Percentiles rank a stretch among this genome's conserved stretches.
Conservation (phyloP, 2,113 vertebrate species). For the Salvelinus sp. region DNA sequence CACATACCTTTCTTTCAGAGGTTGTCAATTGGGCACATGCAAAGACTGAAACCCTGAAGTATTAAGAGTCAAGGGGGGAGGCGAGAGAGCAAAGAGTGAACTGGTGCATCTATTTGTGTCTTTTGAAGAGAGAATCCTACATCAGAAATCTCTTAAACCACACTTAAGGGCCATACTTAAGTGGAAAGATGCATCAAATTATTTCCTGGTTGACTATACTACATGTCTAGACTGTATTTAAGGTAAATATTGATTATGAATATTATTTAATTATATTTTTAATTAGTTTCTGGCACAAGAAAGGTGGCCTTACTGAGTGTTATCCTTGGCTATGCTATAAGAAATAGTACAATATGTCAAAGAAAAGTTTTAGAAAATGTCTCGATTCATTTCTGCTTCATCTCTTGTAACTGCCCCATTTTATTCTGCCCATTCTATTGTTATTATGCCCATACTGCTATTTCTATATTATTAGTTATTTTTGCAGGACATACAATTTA, state of each 20-base stretch:
- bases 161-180: constrained; percentile 19
- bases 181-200: constrained; percentile 65
- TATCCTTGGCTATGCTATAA: background rate
- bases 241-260: constrained; percentile 54
- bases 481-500: constrained; percentile 46
- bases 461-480: constrained; percentile 4
- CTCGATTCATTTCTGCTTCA: too few species aligned
- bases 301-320: constrained; percentile 25
- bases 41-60: too few species aligned
- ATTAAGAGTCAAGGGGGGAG: too few species aligned
- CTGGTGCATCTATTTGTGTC: background rate
- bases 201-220: constrained; percentile 69
- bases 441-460: background rate
- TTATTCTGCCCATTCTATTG: background rate
- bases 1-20: too few species aligned
- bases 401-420: too few species aligned
- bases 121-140: constrained; percentile 1
- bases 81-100: too few species aligned
- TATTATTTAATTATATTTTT: constrained; percentile 53
- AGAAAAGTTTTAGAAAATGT: too few species aligned
- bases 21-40: too few species aligned
- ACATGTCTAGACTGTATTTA: constrained; percentile 68
- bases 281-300: constrained; percentile 31
- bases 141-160: constrained; percentile 8
- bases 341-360: background rate